Evolutionary conservation across 30 jellyfish, hydroid and myxozoan species (phyloP).

Genomic region (Haliclystus octoradiatus): DNA sequence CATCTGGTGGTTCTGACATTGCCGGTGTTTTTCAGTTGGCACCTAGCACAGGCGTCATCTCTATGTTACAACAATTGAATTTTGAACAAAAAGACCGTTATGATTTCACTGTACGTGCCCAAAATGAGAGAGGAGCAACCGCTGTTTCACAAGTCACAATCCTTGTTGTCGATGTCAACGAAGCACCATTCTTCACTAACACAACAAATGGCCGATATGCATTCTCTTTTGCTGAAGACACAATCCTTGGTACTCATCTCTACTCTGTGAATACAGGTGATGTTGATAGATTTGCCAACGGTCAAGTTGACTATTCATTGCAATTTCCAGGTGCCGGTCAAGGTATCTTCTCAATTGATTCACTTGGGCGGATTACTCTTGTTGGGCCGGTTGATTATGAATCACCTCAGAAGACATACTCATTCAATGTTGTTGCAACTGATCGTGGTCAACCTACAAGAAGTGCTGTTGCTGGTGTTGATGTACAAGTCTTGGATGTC

Average conservation of each 20-base stretch:
- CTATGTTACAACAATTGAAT: constrained; percentile 18
- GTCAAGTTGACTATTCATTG: constrained; percentile 38
- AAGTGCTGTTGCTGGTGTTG: constrained; percentile 16
- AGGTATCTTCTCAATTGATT: constrained; percentile 32
- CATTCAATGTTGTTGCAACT: constrained; percentile 23
- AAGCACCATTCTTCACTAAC: constrained; percentile 48
- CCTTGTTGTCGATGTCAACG: constrained; percentile 61
- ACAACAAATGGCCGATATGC: constrained; percentile 19
- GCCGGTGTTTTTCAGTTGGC: constrained; percentile 2
- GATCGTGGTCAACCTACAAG: constrained; percentile 53
- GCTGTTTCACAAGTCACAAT: constrained; percentile 59
- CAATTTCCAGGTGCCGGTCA: constrained; percentile 21
- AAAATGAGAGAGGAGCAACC: constrained; percentile 39
- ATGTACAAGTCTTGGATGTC: constrained; percentile 36
- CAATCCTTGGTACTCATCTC: constrained; percentile 38
- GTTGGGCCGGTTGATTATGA: constrained; percentile 52
- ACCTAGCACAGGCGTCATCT: constrained; percentile 11
- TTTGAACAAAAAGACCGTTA: constrained; percentile 43
- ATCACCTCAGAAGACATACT: constrained; percentile 4
- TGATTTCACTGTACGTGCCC: constrained; percentile 64
- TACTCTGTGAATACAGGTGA: constrained; percentile 54
- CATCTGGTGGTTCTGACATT: constrained; percentile 16
- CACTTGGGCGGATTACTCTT: constrained; percentile 42
- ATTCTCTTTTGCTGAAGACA: constrained; percentile 51
- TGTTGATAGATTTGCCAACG: constrained; percentile 40